Evolutionary conservation across 2,888 invertebrate species (phyloP).

Genomic region (Beris morrisii): DNA sequence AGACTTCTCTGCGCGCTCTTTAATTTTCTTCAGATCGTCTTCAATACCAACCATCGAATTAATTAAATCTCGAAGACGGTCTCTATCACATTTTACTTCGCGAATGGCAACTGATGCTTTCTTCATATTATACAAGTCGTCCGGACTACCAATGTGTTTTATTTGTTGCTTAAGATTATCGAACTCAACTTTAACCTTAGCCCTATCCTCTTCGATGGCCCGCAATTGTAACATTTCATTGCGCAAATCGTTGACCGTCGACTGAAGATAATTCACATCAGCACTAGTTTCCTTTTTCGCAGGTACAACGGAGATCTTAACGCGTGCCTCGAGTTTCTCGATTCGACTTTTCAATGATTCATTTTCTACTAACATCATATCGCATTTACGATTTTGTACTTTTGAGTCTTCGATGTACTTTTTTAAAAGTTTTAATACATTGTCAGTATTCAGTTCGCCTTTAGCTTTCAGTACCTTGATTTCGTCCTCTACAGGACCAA

Average conservation of each 20-base stretch:
- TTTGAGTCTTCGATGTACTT: conserved; percentile 22
- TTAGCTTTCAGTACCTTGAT: conserved; percentile 11
- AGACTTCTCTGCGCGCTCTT: conserved; percentile 31
- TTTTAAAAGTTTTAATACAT: conserved; percentile 10
- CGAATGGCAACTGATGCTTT: background rate
- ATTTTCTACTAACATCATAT: conserved; percentile 48
- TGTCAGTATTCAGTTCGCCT: conserved; percentile 22
- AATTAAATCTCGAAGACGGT: conserved; percentile 31
- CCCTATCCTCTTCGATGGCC: conserved; percentile 19
- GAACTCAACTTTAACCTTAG: conserved; percentile 13
- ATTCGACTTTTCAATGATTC: conserved; percentile 23
- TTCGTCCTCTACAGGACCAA: conserved; percentile 14
- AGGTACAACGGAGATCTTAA: background rate
- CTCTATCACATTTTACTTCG: conserved; percentile 21
- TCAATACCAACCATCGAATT: conserved; percentile 33
- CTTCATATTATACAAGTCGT: conserved; percentile 11
- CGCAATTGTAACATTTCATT: conserved; percentile 26
- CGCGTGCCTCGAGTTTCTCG: conserved; percentile 14
- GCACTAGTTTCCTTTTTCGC: conserved; percentile 17
- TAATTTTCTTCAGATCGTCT: conserved; percentile 31
- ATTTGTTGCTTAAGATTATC: conserved; percentile 14
- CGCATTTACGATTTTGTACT: conserved; percentile 24
- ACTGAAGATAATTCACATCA: conserved; percentile 28
- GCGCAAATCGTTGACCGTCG: conserved; percentile 23
- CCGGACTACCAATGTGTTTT: background rate